Evolutionary conservation across 2,888 invertebrate genomes (phyloP).

Genomic region (Myopa testacea): DNA sequence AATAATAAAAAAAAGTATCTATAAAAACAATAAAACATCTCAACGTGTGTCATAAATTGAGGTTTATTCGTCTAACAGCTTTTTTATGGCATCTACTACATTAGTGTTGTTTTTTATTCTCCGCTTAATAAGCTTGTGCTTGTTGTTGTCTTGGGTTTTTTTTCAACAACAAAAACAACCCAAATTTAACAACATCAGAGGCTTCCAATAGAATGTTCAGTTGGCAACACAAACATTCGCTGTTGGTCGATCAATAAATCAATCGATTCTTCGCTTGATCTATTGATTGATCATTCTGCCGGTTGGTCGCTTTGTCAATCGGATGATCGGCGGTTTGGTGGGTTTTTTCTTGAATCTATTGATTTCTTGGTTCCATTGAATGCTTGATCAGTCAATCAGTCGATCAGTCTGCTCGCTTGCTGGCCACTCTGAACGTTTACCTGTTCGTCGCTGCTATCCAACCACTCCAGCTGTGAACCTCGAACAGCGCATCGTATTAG

Average conservation of each 20-base stretch:
- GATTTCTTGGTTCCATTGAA: background rate
- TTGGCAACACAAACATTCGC: slow-evolving; percentile 13
- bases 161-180: background rate
- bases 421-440: background rate
- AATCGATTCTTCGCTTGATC: background rate
- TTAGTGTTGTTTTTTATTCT: background rate
- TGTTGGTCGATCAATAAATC: background rate
- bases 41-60: slow-evolving; percentile 28
- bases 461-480: background rate
- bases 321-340: background rate
- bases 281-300: background rate
- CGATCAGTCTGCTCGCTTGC: background rate
- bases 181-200: background rate
- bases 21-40: background rate
- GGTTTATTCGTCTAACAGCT: slow-evolving; percentile 13
- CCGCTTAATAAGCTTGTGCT: background rate
- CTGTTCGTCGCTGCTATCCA: background rate
- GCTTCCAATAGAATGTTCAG: slow-evolving; percentile 25
- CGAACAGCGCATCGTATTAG: background rate
- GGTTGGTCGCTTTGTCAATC: background rate
- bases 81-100: background rate
- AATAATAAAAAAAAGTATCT: too few species aligned
- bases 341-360: background rate
- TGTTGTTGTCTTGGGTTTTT: background rate
- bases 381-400: background rate